Base-by-base conservation (phyloP, 2,797 vertebrate species). In the Xenops minutus region DNA sequence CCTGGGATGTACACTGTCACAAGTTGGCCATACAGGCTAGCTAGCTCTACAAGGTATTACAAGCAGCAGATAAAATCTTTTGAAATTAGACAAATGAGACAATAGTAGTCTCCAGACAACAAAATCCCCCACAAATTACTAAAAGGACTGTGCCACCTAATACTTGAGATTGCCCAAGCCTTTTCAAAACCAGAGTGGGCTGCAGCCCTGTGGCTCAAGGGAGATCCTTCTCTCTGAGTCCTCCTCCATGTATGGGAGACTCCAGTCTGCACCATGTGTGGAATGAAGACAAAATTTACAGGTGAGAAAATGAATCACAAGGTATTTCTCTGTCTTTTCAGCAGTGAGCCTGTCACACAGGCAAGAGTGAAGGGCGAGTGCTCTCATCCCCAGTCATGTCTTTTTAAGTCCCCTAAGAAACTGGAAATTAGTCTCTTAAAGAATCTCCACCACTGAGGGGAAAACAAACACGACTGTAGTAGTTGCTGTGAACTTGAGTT, bases 201-300 rank as follows among this genome's bases (percentile, higher is more conserved):
- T 52, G 17, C 16, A 92, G 34, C 6, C 16, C 29, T 26, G 11
- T 41, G n/a, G 15, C 17, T 62, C 54, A 52, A 12, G 13, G 43
- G 78, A 68, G 30, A 63, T 64, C 15, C 13, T 21, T 19, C 43
- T 14, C 9, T 76, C 27, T 19, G 5, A 15, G 17, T 6, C 29
- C 11, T 46, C 23, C 89, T 62, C 36, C 29, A 27, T 14, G 3
- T 14, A 16, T 7, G 4, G 19, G 22, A 79, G 15, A 27, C 8
- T 49, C 30, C 85, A 84, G 23, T 10, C 19, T 68, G 21, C 9
- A 44, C 8, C 2, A 0, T 0, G 0, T 41, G 26, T 27, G 1
- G 10, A 15, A 66, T 13, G 14, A 13, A 76, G 48, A 1, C 23
- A 69, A 79, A 62, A 41, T 92, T 90, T 68, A 23, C 14, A 46